Percentiles rank a stretch among this genome's conserved stretches.
Evolutionary conservation across 2,888 invertebrate genomes (phyloP).

Genomic region (Digitonthophagus gazella): DNA sequence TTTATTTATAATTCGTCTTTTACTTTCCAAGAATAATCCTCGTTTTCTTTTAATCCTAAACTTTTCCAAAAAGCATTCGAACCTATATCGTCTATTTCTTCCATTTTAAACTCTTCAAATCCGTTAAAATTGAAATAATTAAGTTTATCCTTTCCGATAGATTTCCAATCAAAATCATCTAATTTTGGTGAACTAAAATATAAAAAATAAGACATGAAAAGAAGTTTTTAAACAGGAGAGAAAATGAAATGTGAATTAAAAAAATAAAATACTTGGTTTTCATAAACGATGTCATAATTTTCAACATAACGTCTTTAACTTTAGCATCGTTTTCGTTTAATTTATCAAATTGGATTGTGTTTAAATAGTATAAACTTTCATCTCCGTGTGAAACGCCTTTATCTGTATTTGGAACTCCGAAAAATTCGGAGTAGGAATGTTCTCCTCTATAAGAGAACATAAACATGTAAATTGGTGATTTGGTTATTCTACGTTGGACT

Average conservation of each 20-base stretch:
- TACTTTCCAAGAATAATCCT: background rate
- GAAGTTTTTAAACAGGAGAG: no score
- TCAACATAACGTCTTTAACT: slow-evolving; percentile 21
- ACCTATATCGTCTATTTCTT: slow-evolving; percentile 13
- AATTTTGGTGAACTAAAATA: slow-evolving; percentile 17
- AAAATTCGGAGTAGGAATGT: slow-evolving; percentile 18
- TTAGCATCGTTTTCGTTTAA: slow-evolving; percentile 21
- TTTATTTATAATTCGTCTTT: slow-evolving; percentile 24
- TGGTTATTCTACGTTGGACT: slow-evolving; percentile 55
- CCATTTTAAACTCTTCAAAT: slow-evolving; percentile 8
- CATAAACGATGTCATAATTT: slow-evolving; percentile 20
- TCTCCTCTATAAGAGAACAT: slow-evolving; percentile 23
- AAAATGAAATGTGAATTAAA: background rate
- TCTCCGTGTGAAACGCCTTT: slow-evolving; percentile 24
- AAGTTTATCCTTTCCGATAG: slow-evolving; percentile 11
- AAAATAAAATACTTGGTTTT: slow-evolving; percentile 9
- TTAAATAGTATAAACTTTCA: slow-evolving; percentile 23
- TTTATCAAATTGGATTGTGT: slow-evolving; percentile 7
- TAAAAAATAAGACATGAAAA: background rate
- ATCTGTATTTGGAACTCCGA: slow-evolving; percentile 9
- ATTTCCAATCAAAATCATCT: slow-evolving; percentile 17
- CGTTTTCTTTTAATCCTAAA: slow-evolving; percentile 14
- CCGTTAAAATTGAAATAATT: slow-evolving; percentile 18
- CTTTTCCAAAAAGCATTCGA: slow-evolving; percentile 21
- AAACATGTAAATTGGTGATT: slow-evolving; percentile 61